These are phyloP conservation scores for Coilia nasus DNA, from an alignment of 2,797 vertebrate genomes.

Conservation along the genomic window DNA sequence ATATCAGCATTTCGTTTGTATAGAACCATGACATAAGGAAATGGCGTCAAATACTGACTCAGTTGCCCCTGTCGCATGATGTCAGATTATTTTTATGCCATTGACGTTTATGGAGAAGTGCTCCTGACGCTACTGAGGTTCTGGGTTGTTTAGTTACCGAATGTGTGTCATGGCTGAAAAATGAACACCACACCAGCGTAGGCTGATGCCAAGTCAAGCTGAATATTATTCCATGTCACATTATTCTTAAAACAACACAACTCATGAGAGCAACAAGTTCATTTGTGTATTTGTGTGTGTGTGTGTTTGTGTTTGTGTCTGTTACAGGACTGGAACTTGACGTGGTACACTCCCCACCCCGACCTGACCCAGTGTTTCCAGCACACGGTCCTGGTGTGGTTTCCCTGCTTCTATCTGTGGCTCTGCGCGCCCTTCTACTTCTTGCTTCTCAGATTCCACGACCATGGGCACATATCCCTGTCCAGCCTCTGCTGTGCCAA, in stretches of 20 bases:
- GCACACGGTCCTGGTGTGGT: slow-evolving; percentile 90
- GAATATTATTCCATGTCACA: neutral
- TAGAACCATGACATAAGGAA: neutral
- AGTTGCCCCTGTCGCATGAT: neutral
- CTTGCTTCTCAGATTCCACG: slow-evolving; percentile 75
- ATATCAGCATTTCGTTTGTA: neutral
- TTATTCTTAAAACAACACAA: neutral
- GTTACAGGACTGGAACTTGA: slow-evolving; percentile 89
- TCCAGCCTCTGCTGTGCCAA: slow-evolving; percentile 86
- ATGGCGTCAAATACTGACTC: neutral
- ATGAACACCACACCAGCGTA: neutral
- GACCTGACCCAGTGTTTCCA: slow-evolving; percentile 96
- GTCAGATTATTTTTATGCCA: neutral
- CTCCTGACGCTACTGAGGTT: neutral
- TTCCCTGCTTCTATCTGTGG: slow-evolving; percentile 94
- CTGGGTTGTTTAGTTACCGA: slow-evolving; percentile 6
- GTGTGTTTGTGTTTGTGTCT: neutral
- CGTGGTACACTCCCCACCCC: slow-evolving; percentile 91
- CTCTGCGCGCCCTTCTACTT: slow-evolving; percentile 83
- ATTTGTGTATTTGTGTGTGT: neutral
- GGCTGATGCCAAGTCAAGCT: neutral
- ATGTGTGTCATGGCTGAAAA: neutral
- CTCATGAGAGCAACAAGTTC: neutral
- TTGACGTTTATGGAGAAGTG: neutral
- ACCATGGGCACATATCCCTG: slow-evolving; percentile 80